Base-by-base conservation (phyloP, 2,888 invertebrate species). In the Heteromyza rotundicornis region DNA sequence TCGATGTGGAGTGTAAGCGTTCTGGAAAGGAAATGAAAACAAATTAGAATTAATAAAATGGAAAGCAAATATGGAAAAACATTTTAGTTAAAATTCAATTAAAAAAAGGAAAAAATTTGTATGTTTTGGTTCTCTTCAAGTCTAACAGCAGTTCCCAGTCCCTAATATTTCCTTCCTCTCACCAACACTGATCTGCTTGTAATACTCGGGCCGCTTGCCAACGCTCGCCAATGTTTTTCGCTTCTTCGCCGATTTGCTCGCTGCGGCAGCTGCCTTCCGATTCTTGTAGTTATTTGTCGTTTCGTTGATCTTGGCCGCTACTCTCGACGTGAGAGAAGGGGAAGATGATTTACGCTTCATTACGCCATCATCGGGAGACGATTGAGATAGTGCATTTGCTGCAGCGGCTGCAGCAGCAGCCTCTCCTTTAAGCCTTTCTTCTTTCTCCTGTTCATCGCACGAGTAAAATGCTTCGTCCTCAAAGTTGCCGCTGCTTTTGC, bases 1-100 rank as follows among this genome's bases (percentile, higher is more conserved):
- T 81, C 40, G 83, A 79, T 62, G 80, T 71, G 65, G 81, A 73
- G 64, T 80, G 78, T 56, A 80, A 76, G 35, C 83, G 83, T 74
- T 83, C 83, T 83, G 54, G 0, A 66, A 66, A 14, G 8, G 16
- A 3, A 40, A 47, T n/a, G n/a, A n/a, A n/a, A n/a, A n/a, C n/a
- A n/a, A n/a, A n/a, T n/a, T n/a, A n/a, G n/a, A n/a, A n/a, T n/a
- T n/a, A n/a, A n/a, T n/a, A n/a, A n/a, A n/a, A n/a, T n/a, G n/a
- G n/a, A n/a, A n/a, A n/a, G n/a, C n/a, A n/a, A n/a, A n/a, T n/a
- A n/a, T n/a, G n/a, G n/a, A n/a, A n/a, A n/a, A n/a, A n/a, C n/a
- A n/a, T n/a, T n/a, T n/a, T n/a, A n/a, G n/a, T n/a, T n/a, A n/a
- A n/a, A n/a, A n/a, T n/a, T n/a, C n/a, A n/a, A n/a, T n/a, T n/a